phyloP scores from a whole-genome alignment of 1,140 invertebrate genomes.

The Andricus grossulariae region DNA sequence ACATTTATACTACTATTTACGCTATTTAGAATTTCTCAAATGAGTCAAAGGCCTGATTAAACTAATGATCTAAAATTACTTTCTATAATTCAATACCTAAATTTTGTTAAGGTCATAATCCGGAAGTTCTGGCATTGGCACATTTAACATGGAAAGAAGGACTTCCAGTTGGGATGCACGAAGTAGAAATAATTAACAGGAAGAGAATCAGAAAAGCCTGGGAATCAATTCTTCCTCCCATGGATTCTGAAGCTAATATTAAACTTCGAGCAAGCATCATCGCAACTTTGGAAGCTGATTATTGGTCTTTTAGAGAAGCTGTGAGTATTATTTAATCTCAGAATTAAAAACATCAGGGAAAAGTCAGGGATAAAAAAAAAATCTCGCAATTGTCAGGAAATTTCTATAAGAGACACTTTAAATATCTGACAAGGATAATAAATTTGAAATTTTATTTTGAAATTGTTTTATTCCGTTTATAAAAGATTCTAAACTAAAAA shows the following conservation, averaged over 20 bases:
- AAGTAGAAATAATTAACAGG: conserved; percentile 81
- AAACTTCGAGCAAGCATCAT: conserved; percentile 77
- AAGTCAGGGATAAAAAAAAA: too few species aligned
- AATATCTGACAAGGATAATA: too few species aligned
- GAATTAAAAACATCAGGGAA: background rate
- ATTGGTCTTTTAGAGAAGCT: conserved; percentile 81
- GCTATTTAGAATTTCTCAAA: too few species aligned
- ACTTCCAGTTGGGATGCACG: conserved; percentile 80
- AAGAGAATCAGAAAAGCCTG: conserved; percentile 78
- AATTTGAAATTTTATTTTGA: too few species aligned
- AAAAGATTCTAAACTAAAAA: too few species aligned
- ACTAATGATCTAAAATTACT: background rate
- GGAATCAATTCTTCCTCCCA: conserved; percentile 77
- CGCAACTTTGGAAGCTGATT: conserved; percentile 79
- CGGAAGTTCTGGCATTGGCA: conserved; percentile 70
- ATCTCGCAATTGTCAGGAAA: too few species aligned
- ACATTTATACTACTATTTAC: too few species aligned
- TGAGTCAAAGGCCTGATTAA: background rate
- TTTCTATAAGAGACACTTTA: too few species aligned
- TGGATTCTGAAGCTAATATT: conserved; percentile 75
- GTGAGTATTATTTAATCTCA: conserved; percentile 65
- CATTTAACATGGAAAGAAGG: conserved; percentile 77
- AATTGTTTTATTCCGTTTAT: too few species aligned
- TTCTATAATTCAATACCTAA: conserved; percentile 8
- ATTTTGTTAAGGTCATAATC: conserved; percentile 60